phyloP scores from a whole-genome alignment of 2,113 vertebrate genomes.

The Spermophilus dauricus region DNA sequence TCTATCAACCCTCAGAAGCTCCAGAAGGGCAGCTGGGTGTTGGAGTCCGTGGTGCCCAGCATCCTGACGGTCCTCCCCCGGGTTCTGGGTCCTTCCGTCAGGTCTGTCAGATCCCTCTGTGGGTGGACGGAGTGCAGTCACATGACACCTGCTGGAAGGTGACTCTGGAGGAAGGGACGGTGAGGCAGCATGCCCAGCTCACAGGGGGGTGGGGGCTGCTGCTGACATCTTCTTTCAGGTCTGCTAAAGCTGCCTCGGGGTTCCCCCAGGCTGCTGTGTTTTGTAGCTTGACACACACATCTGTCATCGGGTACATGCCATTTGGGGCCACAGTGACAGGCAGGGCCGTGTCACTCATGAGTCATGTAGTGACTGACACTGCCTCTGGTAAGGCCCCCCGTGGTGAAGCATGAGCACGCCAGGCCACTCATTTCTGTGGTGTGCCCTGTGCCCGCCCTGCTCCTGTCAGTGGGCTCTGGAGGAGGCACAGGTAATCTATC shows the following conservation, averaged over 20 bases:
- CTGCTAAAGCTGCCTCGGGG: background rate
- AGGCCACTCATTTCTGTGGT: background rate
- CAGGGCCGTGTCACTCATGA: background rate
- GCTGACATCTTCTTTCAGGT: slow-evolving; percentile 49
- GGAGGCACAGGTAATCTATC: background rate
- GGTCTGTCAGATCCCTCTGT: background rate
- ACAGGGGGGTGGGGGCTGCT: background rate
- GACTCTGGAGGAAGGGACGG: background rate
- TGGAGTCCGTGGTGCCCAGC: fast-evolving
- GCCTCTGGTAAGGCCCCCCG: background rate
- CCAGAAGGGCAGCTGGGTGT: fast-evolving
- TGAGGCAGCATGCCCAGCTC: fast-evolving
- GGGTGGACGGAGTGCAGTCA: background rate
- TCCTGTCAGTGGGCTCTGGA: background rate
- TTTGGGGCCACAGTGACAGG: slow-evolving; percentile 18
- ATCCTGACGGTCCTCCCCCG: background rate
- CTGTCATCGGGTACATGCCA: background rate
- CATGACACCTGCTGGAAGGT: fast-evolving
- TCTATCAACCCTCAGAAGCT: background rate
- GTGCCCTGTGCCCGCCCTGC: background rate
- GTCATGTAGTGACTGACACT: background rate
- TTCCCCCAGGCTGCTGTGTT: background rate
- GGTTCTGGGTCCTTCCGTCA: background rate
- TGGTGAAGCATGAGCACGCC: fast-evolving
- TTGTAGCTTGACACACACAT: background rate